phyloP scores from a whole-genome alignment of 53 echinoderm and acorn worm species.

The Antedon mediterranea region DNA sequence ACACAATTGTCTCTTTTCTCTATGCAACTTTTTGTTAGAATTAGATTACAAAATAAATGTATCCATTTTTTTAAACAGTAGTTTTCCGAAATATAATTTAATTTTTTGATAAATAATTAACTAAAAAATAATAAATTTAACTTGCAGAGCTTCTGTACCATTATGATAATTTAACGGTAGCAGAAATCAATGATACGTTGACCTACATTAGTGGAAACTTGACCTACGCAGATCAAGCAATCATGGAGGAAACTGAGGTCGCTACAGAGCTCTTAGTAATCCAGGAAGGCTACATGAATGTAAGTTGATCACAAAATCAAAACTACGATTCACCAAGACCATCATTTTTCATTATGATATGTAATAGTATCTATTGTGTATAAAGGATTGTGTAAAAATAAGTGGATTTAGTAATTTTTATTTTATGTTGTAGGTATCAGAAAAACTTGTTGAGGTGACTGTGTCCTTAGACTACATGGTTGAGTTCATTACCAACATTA shows the following conservation, averaged over 20 bases:
- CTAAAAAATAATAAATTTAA: not conserved
- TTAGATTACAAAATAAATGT: too few relatives aligned
- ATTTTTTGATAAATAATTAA: too few relatives aligned
- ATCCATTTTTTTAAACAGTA: too few relatives aligned
- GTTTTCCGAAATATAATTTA: too few relatives aligned
- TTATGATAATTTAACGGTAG: slow-evolving; percentile 45
- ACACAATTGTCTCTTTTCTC: too few relatives aligned
- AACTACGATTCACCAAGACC: too few relatives aligned
- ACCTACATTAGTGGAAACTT: slow-evolving; percentile 36
- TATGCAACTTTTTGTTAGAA: too few relatives aligned
- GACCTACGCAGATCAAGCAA: slow-evolving; percentile 29
- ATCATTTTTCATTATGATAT: too few relatives aligned
- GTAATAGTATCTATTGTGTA: too few relatives aligned
- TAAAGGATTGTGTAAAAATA: too few relatives aligned
- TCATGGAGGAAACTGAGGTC: slow-evolving; percentile 30
- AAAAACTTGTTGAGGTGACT: slow-evolving; percentile 15
- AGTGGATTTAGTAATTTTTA: not conserved
- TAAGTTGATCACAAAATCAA: too few relatives aligned
- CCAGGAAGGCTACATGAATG: slow-evolving; percentile 43
- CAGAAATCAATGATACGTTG: slow-evolving; percentile 23
- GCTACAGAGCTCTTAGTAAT: slow-evolving; percentile 31
- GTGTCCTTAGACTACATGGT: slow-evolving; percentile 18
- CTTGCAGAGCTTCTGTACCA: slow-evolving; percentile 39
- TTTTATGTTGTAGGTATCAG: slow-evolving; percentile 21
- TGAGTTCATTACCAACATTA: slow-evolving; percentile 6